These are phyloP conservation scores for Diabrotica virgifera DNA, from an alignment of 1,140 invertebrate species.

Conservation along the genomic window DNA sequence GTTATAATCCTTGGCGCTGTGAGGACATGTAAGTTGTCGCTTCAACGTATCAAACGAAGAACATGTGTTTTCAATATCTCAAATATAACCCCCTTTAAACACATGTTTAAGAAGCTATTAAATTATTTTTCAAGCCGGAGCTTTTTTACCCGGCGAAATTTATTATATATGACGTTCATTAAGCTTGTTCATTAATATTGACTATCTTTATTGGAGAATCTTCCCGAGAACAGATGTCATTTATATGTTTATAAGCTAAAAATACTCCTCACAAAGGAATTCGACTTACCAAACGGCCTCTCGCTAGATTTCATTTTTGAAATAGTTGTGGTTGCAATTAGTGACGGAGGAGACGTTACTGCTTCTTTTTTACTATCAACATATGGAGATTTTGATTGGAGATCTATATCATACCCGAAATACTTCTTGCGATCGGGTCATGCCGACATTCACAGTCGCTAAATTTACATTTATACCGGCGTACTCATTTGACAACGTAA, in stretches of 20 bases:
- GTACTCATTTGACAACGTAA: too few species aligned
- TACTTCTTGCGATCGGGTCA: neutral
- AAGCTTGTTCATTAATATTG: constrained; percentile 24
- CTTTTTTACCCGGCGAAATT: constrained; percentile 19
- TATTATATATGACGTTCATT: constrained; percentile 24
- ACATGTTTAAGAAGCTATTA: constrained; percentile 29
- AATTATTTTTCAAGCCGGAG: constrained; percentile 23
- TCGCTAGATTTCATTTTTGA: constrained; percentile 17
- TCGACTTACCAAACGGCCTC: constrained; percentile 12
- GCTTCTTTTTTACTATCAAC: constrained; percentile 1
- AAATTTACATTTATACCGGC: too few species aligned
- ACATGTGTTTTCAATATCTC: constrained; percentile 33
- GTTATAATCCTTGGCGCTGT: too few species aligned
- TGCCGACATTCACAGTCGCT: too few species aligned
- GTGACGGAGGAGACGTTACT: neutral
- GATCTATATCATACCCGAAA: neutral
- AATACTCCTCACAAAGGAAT: constrained; percentile 20
- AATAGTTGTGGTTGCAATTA: constrained; percentile 11
- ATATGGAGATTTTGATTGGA: constrained; percentile 3
- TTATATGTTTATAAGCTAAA: constrained; percentile 18
- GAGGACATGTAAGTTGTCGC: too few species aligned
- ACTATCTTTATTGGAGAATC: constrained; percentile 24
- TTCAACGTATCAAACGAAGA: neutral
- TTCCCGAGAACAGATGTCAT: constrained; percentile 23
- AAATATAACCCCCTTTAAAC: constrained; percentile 24